A percentile compares a stretch with the other conserved stretches of the same genome.
Conservation (phyloP, 2,797 vertebrate genomes). For the Falco peregrinus region DNA sequence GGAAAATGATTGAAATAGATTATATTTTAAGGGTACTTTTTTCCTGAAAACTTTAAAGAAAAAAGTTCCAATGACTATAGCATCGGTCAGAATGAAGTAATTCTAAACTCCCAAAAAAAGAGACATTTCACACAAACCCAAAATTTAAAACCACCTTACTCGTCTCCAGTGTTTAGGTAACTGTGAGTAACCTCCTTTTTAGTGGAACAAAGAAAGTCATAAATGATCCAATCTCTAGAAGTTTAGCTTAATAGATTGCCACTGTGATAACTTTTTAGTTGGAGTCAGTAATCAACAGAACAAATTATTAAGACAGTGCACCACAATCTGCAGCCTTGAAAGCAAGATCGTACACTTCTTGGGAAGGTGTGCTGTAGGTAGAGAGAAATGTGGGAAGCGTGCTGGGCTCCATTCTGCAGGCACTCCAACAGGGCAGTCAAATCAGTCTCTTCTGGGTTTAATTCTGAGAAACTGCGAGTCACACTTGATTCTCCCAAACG, state of each 20-base stretch:
- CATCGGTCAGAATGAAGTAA: background rate
- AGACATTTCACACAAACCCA: background rate
- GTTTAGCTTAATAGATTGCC: background rate
- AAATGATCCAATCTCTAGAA: background rate
- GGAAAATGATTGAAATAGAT: background rate
- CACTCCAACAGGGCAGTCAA: conserved; percentile 39
- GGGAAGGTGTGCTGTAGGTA: background rate
- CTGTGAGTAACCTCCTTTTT: background rate
- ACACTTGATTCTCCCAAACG: conserved; percentile 48
- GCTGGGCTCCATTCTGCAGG: conserved; percentile 15
- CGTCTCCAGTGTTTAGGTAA: background rate
- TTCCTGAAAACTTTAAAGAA: background rate
- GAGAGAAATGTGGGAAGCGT: background rate
- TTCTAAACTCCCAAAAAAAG: background rate
- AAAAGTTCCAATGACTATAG: background rate
- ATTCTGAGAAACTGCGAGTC: conserved; percentile 61
- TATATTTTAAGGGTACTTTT: background rate
- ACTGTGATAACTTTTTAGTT: background rate
- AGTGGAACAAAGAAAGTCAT: background rate
- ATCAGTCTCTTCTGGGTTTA: conserved; percentile 49
- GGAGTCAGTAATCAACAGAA: background rate
- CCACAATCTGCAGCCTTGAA: background rate
- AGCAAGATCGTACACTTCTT: background rate
- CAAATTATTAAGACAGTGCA: background rate
- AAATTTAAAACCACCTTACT: background rate